These are phyloP conservation scores for Meteorus cinctellus DNA, from an alignment of 2,888 invertebrate genomes.

Conservation along the genomic window DNA sequence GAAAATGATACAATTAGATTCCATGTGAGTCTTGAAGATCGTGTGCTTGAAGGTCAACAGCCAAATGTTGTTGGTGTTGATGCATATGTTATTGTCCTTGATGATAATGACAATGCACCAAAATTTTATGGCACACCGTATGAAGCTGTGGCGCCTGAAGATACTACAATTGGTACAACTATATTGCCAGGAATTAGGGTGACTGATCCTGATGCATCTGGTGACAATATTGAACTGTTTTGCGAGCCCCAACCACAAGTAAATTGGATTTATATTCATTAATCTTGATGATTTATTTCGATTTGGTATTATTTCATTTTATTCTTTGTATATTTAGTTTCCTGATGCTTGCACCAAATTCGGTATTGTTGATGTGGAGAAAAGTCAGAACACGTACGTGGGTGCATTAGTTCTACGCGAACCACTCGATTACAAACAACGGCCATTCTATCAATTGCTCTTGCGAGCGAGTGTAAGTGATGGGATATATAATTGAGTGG, in stretches of 20 bases:
- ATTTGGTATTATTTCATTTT: constrained; percentile 25
- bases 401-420: constrained; percentile 83
- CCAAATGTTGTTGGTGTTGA: constrained; percentile 85
- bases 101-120: constrained; percentile 92
- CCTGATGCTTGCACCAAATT: constrained; percentile 84
- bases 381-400: constrained; percentile 81
- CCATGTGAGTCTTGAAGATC: constrained; percentile 87
- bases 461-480: constrained; percentile 84
- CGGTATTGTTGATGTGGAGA: constrained; percentile 78
- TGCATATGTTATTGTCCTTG: constrained; percentile 87
- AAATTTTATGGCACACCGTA: constrained; percentile 82
- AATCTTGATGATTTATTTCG: constrained; percentile 47
- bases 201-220: constrained; percentile 86
- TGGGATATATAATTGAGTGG: constrained; percentile 2
- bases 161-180: constrained; percentile 82
- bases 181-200: constrained; percentile 84
- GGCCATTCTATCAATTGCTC: constrained; percentile 85
- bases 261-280: constrained; percentile 39
- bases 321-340: constrained; percentile 74
- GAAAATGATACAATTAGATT: constrained; percentile 86
- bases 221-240: constrained; percentile 86
- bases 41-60: constrained; percentile 76
- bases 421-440: constrained; percentile 84
- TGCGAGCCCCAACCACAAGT: constrained; percentile 76
- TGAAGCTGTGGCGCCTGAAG: constrained; percentile 85